A percentile compares a stretch with the other conserved stretches of the same genome.
phyloP scores from a whole-genome alignment of 2,888 invertebrate species.

The Esperia sulphurella region DNA sequence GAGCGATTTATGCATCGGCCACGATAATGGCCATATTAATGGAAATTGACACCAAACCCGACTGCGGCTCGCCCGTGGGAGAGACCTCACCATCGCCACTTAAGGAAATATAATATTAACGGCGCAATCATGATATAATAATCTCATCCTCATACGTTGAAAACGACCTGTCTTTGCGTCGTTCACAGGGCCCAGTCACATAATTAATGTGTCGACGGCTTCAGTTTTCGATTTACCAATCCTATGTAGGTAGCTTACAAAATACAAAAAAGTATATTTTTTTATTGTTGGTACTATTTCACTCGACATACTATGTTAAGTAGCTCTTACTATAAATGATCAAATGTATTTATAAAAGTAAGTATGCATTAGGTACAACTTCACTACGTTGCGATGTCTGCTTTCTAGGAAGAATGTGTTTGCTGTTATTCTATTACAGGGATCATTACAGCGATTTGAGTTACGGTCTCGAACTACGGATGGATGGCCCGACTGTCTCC shows the following conservation, averaged over 20 bases:
- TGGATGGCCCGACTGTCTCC: conserved; percentile 63
- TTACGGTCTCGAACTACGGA: conserved; percentile 56
- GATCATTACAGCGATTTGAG: conserved; percentile 62
- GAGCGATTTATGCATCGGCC: conserved; percentile 63
- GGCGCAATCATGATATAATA: conserved; percentile 63
- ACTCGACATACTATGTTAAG: no score
- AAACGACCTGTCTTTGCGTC: conserved; percentile 42
- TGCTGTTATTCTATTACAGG: conserved; percentile 50
- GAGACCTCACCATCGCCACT: conserved; percentile 40
- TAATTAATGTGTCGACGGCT: conserved; percentile 35
- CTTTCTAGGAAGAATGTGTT: conserved; percentile 28
- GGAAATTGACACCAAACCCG: conserved; percentile 67
- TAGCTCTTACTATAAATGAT: no score
- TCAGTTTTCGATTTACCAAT: not conserved
- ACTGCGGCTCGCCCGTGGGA: conserved; percentile 44
- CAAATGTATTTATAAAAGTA: no score
- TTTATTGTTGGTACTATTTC: no score
- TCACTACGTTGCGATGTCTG: not conserved
- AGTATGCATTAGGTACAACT: no score
- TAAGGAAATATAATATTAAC: conserved; percentile 72
- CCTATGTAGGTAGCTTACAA: no score
- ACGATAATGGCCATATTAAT: conserved; percentile 68
- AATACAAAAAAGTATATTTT: no score
- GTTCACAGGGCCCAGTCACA: conserved; percentile 43
- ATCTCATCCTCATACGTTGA: conserved; percentile 60